Base-by-base conservation (phyloP, 2,888 invertebrate genomes). In the Trichacis sp. region DNA sequence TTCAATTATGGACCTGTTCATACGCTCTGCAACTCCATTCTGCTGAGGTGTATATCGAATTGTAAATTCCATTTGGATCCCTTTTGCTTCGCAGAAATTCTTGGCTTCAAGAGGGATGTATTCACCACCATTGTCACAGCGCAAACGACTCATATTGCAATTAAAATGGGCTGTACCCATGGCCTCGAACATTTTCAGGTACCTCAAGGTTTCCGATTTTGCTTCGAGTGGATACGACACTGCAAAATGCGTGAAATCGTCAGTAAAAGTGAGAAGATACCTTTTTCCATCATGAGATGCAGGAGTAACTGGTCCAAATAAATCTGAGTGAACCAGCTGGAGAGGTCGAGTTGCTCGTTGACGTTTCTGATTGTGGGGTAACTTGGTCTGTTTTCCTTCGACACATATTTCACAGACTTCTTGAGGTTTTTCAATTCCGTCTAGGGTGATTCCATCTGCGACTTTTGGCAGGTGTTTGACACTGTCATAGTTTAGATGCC, bases 1-100 rank as follows among this genome's bases (percentile, higher is more conserved):
- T 72, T 82, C 81, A 3, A 77, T 77, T 43, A 84, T 53, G n/a
- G 71, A 69, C 14, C 74, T 29, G 20, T 74, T 73, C 58, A 73
- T 56, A 18, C 71, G 17, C 50, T 74, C 73, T 9, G 71, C 73
- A 1, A 71, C 63, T 15, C 73, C 73, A 51, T 73, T 74, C 48
- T 71, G 71, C 56, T 77, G 49, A 0, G 74, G 73, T n/a, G 72
- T 74, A 48, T 74, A 75, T 53, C 51, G 62, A 58, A 49, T 11
- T 4, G 67, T 70, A 20, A 71, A 74, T 51, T 77, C 69, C 36
- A 69, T 57, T 29, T 60, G 53, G 24, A 77, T 75, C 1, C 73
- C 75, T 45, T 64, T 63, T 5, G 58, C 40, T 12, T 73, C 69
- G 18, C 69, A 73, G 57, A 64, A 63, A 12, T 67, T 15, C 50